Conservation (phyloP, 2,888 invertebrate genomes). For the Oeneis ivallda region DNA sequence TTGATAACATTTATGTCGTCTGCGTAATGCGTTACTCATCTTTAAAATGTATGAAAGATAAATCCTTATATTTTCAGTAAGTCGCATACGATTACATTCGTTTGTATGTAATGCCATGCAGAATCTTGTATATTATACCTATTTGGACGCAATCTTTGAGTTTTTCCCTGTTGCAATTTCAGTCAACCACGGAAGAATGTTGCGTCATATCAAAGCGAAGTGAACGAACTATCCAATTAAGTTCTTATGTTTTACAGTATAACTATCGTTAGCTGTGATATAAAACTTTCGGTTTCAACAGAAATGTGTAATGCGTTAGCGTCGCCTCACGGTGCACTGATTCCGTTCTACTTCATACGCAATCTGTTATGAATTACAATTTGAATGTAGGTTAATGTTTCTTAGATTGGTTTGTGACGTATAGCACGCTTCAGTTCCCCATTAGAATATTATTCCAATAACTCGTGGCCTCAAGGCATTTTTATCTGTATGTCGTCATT, state of each 20-base stretch:
- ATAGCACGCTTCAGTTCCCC: conserved; percentile 26
- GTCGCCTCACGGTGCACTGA: conserved; percentile 58
- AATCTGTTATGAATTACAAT: conserved; percentile 64
- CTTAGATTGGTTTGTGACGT: conserved; percentile 55
- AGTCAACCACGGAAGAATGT: conserved; percentile 35
- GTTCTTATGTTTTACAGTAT: conserved; percentile 31
- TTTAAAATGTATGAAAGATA: too few species aligned
- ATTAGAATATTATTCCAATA: conserved; percentile 29
- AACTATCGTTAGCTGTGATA: conserved; percentile 27
- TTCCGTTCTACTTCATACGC: conserved; percentile 64
- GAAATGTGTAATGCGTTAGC: conserved; percentile 62
- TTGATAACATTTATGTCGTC: too few species aligned
- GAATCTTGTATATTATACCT: background rate
- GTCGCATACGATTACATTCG: too few species aligned
- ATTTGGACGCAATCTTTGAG: conserved; percentile 5
- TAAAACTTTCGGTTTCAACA: conserved; percentile 66
- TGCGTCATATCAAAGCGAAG: conserved; percentile 37
- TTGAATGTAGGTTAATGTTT: conserved; percentile 73
- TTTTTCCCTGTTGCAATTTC: conserved; percentile 21
- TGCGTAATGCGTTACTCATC: too few species aligned
- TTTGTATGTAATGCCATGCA: background rate
- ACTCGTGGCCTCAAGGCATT: conserved; percentile 8
- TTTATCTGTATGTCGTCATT: background rate
- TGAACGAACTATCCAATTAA: conserved; percentile 29
- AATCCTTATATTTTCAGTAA: too few species aligned